Conservation (phyloP, 1,140 invertebrate species). For the Ridgeia piscesae region DNA sequence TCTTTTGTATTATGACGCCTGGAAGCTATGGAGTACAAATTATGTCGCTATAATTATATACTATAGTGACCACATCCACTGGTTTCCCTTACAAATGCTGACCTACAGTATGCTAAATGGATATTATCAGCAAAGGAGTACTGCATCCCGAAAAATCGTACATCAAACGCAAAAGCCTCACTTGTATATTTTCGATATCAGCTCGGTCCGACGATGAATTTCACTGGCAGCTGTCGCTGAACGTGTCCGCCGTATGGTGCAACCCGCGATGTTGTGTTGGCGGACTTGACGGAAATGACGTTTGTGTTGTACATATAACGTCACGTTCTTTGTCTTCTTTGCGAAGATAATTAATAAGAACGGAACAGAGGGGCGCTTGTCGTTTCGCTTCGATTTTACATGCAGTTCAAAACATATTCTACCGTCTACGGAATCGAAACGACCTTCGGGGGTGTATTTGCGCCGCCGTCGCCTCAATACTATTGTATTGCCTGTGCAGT, state of each 20-base stretch:
- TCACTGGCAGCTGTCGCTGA: background rate
- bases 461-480: no score
- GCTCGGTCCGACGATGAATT: background rate
- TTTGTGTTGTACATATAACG: background rate
- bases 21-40: no score
- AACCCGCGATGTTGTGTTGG: background rate
- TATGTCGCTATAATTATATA: background rate
- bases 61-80: background rate
- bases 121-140: background rate
- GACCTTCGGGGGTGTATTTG: no score
- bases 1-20: no score
- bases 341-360: no score
- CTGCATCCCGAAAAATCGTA: background rate
- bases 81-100: background rate
- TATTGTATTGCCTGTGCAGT: no score
- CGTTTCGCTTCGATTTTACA: no score
- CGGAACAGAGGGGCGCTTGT: no score
- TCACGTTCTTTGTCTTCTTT: no score
- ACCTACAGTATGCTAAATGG: background rate
- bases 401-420: no score
- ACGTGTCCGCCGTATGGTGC: background rate
- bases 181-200: background rate
- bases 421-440: no score
- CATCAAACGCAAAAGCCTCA: background rate
- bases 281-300: background rate